Evolutionary conservation across 2,888 invertebrate species (phyloP).

Genomic region (Pyrrhia umbra): DNA sequence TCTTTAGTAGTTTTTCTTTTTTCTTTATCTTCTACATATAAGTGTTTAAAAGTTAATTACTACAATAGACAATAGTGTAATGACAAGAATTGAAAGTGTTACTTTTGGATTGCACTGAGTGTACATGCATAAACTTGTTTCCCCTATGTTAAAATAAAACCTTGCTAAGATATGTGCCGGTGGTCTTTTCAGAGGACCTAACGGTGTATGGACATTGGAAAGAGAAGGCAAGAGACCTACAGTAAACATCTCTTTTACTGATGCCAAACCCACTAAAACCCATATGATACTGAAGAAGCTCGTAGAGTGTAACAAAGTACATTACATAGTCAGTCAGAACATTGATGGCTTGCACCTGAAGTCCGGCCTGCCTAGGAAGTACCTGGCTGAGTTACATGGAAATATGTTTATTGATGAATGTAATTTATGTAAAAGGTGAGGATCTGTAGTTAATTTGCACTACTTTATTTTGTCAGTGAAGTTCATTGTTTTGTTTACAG

Average conservation of each 20-base stretch:
- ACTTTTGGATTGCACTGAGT: too few relatives aligned
- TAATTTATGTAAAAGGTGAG: constrained; percentile 95
- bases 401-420: constrained; percentile 99
- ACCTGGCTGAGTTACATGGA: constrained; percentile 98
- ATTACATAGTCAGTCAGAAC: constrained; percentile 98
- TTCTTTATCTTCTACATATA: too few relatives aligned
- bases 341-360: constrained; percentile 99
- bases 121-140: too few relatives aligned
- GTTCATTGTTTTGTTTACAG: not conserved
- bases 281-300: constrained; percentile 97
- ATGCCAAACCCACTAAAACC: constrained; percentile 97
- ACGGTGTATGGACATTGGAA: constrained; percentile 99
- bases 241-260: constrained; percentile 96
- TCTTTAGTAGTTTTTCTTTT: too few relatives aligned
- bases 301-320: constrained; percentile 92
- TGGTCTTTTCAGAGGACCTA: constrained; percentile 94
- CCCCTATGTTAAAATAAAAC: too few relatives aligned
- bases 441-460: too few relatives aligned
- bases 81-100: too few relatives aligned
- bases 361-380: constrained; percentile 95
- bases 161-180: not conserved
- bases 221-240: constrained; percentile 96
- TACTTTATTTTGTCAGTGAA: too few relatives aligned
- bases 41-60: too few relatives aligned
- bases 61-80: too few relatives aligned